Percentiles rank a stretch among this genome's conserved stretches.
These are phyloP conservation scores for Chrysodeixis includens DNA, from an alignment of 2,888 invertebrate species.

Conservation along the genomic window DNA sequence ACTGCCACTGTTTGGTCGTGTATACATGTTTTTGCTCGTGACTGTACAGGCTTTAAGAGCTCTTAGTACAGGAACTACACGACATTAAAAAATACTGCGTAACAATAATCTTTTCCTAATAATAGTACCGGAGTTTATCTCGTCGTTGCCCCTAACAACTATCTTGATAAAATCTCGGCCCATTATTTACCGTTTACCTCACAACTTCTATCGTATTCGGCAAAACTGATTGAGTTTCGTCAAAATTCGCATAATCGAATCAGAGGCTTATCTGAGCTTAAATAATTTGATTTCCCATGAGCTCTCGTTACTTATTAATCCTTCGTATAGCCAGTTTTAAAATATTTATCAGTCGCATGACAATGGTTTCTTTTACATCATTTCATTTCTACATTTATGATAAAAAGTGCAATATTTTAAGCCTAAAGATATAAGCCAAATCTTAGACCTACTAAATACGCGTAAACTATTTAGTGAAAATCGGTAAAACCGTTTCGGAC, in stretches of 20 bases:
- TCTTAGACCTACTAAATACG: too few species aligned
- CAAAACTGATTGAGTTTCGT: conserved; percentile 1
- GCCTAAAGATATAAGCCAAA: too few species aligned
- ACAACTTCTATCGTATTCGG: background rate
- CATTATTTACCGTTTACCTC: background rate
- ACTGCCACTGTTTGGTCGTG: too few species aligned
- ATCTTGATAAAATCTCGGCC: background rate
- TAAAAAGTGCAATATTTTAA: too few species aligned
- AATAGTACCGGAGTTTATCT: background rate
- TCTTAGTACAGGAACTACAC: too few species aligned
- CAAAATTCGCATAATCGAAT: conserved; percentile 8
- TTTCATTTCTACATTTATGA: background rate
- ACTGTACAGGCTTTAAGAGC: too few species aligned
- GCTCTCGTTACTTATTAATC: conserved; percentile 7
- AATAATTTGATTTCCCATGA: conserved; percentile 33
- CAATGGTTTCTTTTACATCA: background rate
- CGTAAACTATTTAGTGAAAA: too few species aligned
- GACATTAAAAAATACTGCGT: background rate
- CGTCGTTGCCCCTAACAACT: background rate
- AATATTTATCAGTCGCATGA: background rate
- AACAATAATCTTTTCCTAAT: background rate
- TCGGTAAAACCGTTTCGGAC: too few species aligned
- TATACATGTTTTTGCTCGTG: too few species aligned
- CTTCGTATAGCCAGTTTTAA: conserved; percentile 7
- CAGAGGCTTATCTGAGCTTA: conserved; percentile 11